Percentiles rank a stretch among this genome's conserved stretches.
Evolutionary conservation across 2,113 vertebrate genomes (phyloP).

Genomic region (Suricata suricatta): DNA sequence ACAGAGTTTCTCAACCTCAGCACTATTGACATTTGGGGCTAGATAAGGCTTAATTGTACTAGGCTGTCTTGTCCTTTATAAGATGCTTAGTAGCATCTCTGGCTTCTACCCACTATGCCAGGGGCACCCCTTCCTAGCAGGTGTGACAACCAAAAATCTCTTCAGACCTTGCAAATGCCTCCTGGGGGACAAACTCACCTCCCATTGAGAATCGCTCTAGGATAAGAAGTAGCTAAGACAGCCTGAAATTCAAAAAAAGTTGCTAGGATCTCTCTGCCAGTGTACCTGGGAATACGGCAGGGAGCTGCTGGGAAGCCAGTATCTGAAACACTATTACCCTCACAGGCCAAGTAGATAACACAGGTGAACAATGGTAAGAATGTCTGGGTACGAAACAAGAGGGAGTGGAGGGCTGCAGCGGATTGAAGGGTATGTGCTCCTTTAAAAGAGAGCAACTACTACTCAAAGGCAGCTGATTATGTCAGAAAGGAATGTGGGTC

Average conservation of each 20-base stretch:
- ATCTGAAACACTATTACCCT: background rate
- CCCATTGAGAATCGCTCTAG: background rate
- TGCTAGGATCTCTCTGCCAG: background rate
- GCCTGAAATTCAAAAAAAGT: background rate
- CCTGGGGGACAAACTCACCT: background rate
- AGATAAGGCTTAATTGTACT: background rate
- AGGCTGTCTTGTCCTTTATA: background rate
- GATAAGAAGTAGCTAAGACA: slow-evolving; percentile 1
- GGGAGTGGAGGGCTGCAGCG: background rate
- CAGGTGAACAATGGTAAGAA: background rate
- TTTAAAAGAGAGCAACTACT: background rate
- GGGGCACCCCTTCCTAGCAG: background rate
- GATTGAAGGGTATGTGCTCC: background rate
- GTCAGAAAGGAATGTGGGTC: background rate
- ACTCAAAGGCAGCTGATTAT: background rate
- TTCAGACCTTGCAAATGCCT: background rate
- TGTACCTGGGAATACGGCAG: background rate
- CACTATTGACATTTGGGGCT: background rate
- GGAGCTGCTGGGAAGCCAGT: background rate
- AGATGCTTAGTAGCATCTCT: background rate
- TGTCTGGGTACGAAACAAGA: background rate
- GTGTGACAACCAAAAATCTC: background rate
- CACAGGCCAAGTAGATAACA: background rate
- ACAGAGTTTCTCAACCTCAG: background rate
- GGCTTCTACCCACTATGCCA: background rate